Base-by-base conservation (phyloP, 2,888 invertebrate genomes). In the Drosophila maculinotata region DNA sequence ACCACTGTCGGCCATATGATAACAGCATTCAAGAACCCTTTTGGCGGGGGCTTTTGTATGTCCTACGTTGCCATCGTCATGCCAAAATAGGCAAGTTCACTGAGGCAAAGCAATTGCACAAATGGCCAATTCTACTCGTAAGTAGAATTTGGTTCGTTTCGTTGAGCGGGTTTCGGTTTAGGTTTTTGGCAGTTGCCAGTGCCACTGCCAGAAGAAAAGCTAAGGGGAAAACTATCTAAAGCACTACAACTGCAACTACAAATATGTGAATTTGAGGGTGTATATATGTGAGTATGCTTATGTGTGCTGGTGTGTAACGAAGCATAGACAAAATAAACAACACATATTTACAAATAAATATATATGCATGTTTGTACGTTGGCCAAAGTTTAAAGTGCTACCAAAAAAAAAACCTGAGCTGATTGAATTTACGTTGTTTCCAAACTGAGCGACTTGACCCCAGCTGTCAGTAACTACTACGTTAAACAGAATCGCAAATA, bases 41-140 rank as follows among this genome's bases (percentile, higher is more conserved):
- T 59, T 58, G 45, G 73, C 35, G 59, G 75, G 71, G 49, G 31
- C 76, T 66, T 70, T 70, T 85, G 75, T 70, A 47, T 76, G 62
- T 69, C 38, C 53, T 59, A 26, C 54, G 41, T 36, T 58, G 44
- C 51, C 59, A 76, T 74, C 89, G 88, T 88, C 87, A 89, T 89
- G 88, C 88, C 85, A 88, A 90, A 87, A 84, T 90, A 90, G 89
- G 89, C 86, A 84, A 89, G 88, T 73, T 80, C 77, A 89, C 79
- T 88, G 84, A 90, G 87, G 88, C 87, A 89, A 71, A 89, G 87
- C 87, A 85, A 89, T 90, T 87, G 86, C 83, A 88, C 89, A 89
- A 89, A 89, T 89, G 89, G 89, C 90, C 90, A 89, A 89, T 89
- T 87, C 83, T 73, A 65, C 81, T 86, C 73, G 87, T 83, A 71